These are phyloP conservation scores for Genyomyrus donnyi DNA, from an alignment of 2,113 vertebrate genomes.

Conservation along the genomic window DNA sequence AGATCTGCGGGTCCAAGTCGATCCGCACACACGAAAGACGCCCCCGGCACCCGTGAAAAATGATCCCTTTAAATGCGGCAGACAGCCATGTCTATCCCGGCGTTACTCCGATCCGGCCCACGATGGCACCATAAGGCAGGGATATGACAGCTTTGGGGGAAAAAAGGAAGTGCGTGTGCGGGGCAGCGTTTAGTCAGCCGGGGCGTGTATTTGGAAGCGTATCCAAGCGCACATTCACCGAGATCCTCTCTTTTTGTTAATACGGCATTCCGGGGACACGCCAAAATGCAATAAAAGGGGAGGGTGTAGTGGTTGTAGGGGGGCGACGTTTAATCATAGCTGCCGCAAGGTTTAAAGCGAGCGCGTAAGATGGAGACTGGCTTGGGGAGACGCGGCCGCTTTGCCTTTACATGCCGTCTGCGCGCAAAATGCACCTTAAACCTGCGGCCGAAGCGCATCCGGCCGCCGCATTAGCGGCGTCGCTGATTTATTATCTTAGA, in stretches of 20 bases:
- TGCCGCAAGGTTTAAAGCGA: not conserved
- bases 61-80: not conserved
- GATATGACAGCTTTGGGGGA: constrained; percentile 15
- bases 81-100: not conserved
- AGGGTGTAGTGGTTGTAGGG: not conserved
- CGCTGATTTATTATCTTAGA: not conserved
- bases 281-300: constrained; percentile 8
- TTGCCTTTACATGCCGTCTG: not conserved
- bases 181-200: not conserved
- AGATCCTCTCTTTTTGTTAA: not conserved
- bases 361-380: not conserved
- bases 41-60: not conserved
- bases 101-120: not conserved
- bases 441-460: not conserved
- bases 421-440: not conserved
- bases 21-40: not conserved
- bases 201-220: constrained; percentile 1
- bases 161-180: constrained; percentile 4
- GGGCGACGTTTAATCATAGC: not conserved
- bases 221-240: not conserved
- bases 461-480: not conserved
- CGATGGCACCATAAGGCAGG: constrained; percentile 15
- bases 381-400: not conserved
- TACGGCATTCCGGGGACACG: not conserved
- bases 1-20: not conserved